phyloP scores from a whole-genome alignment of 2,113 vertebrate genomes.

The Litocranius walleri region DNA sequence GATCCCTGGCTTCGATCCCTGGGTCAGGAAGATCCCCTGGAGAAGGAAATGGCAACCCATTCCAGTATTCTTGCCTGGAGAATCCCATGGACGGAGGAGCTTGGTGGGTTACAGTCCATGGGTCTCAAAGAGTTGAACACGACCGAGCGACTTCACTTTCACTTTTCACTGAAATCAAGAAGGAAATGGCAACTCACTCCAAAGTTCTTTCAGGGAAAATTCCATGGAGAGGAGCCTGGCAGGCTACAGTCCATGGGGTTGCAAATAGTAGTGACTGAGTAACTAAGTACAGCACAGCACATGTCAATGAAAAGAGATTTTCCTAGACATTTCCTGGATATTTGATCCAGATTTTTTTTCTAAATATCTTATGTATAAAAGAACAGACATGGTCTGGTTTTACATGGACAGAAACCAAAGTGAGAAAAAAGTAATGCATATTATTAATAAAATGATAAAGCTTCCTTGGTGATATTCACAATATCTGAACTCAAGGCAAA shows the following conservation, averaged over 20 bases:
- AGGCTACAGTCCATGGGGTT: background rate
- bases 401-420: background rate
- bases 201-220: background rate
- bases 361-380: background rate
- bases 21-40: no score
- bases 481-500: background rate
- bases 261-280: background rate
- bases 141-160: no score
- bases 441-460: background rate
- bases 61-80: no score
- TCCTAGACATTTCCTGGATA: background rate
- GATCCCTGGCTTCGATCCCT: no score
- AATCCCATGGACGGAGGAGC: no score
- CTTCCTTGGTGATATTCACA: background rate
- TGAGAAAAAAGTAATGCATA: background rate
- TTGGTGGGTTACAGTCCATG: no score
- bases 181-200: background rate
- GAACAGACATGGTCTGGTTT: background rate
- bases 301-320: background rate
- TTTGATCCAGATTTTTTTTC: background rate
- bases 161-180: background rate
- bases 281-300: background rate
- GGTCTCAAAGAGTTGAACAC: no score
- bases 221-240: background rate
- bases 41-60: no score